These are phyloP conservation scores for Erithacus rubecula DNA, from an alignment of 2,797 vertebrate species.

Conservation along the genomic window DNA sequence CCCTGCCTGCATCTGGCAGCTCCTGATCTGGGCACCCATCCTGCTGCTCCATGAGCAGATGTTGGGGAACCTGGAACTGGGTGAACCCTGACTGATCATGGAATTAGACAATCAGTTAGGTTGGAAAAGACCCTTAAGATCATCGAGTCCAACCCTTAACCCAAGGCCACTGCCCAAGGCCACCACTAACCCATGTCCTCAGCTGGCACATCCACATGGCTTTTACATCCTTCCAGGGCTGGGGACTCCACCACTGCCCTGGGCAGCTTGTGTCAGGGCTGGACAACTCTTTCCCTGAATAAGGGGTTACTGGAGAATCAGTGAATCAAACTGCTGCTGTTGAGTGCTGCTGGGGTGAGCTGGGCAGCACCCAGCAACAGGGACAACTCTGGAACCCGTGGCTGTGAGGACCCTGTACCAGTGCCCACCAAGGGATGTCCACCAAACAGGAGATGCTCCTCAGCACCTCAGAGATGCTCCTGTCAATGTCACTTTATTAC, in stretches of 20 bases:
- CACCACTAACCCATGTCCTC: not conserved
- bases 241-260: too few species aligned
- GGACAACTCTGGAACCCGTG: not conserved
- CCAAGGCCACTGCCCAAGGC: not conserved
- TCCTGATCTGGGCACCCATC: not conserved
- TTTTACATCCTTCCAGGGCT: not conserved
- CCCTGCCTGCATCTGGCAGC: not conserved
- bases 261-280: not conserved
- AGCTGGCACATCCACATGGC: rapidly evolving
- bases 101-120: not conserved
- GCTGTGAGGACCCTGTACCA: not conserved
- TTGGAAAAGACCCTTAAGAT: not conserved
- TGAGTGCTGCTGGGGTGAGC: not conserved
- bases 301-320: not conserved
- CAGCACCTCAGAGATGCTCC: not conserved
- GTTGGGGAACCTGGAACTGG: not conserved
- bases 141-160: rapidly evolving
- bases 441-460: not conserved
- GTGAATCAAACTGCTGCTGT: not conserved
- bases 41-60: rapidly evolving
- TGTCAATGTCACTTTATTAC: not conserved
- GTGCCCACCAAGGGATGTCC: not conserved
- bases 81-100: not conserved
- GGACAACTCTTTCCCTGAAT: not conserved
- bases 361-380: rapidly evolving